phyloP scores from a whole-genome alignment of 2,888 invertebrate species.

The Cantharis nigra region DNA sequence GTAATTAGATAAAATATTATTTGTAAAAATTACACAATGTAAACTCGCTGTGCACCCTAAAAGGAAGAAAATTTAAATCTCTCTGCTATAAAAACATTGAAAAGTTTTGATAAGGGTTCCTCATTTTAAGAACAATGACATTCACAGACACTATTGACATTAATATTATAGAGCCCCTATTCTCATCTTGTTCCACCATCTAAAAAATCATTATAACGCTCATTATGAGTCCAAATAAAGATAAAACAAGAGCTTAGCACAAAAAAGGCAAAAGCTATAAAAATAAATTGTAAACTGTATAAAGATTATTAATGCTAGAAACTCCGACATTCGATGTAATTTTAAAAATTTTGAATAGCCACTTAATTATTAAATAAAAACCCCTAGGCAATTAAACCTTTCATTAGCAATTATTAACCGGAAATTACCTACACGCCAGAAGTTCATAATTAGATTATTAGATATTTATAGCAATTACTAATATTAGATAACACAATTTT shows the following conservation, averaged over 20 bases:
- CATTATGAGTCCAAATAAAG: conserved; percentile 51
- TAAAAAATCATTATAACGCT: conserved; percentile 53
- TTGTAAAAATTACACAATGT: conserved; percentile 19
- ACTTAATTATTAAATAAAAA: conserved; percentile 18
- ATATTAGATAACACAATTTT: background rate
- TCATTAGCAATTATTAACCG: conserved; percentile 21
- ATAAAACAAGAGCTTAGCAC: conserved; percentile 47
- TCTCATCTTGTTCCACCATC: conserved; percentile 43
- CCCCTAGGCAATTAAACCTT: conserved; percentile 21
- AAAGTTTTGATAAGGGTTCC: conserved; percentile 51
- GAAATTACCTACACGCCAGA: conserved; percentile 22
- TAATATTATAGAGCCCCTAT: conserved; percentile 49
- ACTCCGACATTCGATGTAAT: conserved; percentile 18
- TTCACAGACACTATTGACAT: conserved; percentile 52
- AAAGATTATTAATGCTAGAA: conserved; percentile 23
- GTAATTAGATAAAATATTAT: conserved; percentile 47
- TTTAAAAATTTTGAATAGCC: conserved; percentile 19
- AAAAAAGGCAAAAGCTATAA: conserved; percentile 47
- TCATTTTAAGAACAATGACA: conserved; percentile 53
- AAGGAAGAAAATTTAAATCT: conserved; percentile 35
- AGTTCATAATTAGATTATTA: conserved; percentile 29
- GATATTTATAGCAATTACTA: conserved; percentile 13
- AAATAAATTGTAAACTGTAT: conserved; percentile 49
- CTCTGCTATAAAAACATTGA: conserved; percentile 50
- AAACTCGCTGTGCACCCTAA: conserved; percentile 6